Base-by-base conservation (phyloP, 1,140 invertebrate species). In the Hypothenemus hampei region DNA sequence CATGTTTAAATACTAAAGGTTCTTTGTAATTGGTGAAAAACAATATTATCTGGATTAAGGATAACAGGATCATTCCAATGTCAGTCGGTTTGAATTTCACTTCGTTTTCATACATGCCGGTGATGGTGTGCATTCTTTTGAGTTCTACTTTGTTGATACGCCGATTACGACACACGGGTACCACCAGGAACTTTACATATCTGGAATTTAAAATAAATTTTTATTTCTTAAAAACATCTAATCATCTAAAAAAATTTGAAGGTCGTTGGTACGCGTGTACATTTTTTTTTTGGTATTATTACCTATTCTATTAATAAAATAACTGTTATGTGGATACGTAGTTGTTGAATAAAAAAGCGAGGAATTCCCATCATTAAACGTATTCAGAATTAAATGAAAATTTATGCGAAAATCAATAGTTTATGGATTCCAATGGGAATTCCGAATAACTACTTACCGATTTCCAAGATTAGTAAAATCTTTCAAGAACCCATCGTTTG, bases 21-120 rank as follows among this genome's bases (percentile, higher is more conserved):
- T 57, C 45, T 5, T 35, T 57, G 21, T 33, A 31, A 60, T 86
- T 84, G 43, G 80, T 79, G 24, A 81, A 73, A 67, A 83, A 87
- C 61, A 85, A 74, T 20, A 80, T 71, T 24, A 86, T 84, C 70
- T 86, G 83, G 50, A 86, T 67, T 19, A 85, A 63, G 0, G 83
- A 85, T 57, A 87, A 81, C 40, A 85, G 72, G 56, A 93, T 76
- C 84, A 94, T 91, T 60, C 87, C 87, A 19, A 94, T 58, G 1
- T 90, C 85, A 2, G 89, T 90, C 15, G 89, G 89, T 68, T 79
- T 84, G 64, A 89, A 91, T 31, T 78, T 84, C 72, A 93, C 92
- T 67, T 91, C 81, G 64, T 91, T 86, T 64, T 91, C 83, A 69
- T 93, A 93, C 19, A 80, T 75, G 11, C 59, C 59, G 0, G 59